Evolutionary conservation across 2,888 invertebrate species (phyloP).

Genomic region (Tryphoninae sp.): DNA sequence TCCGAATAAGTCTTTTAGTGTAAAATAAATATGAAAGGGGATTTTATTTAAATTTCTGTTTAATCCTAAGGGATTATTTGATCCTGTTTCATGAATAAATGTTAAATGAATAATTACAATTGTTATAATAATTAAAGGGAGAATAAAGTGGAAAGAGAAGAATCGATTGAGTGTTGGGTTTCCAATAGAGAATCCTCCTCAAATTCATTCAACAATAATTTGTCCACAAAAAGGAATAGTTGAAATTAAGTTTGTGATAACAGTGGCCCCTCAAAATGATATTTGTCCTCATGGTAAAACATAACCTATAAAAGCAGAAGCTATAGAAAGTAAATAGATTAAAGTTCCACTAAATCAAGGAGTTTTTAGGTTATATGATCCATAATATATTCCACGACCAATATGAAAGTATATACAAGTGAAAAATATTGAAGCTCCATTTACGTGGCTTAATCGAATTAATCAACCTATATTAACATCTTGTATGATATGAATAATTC

Average conservation of each 20-base stretch:
- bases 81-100: constrained; percentile 87
- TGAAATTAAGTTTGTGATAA: constrained; percentile 89
- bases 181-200: constrained; percentile 89
- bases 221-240: constrained; percentile 87
- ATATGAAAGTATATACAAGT: constrained; percentile 87
- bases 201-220: constrained; percentile 87
- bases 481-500: constrained; percentile 87
- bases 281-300: constrained; percentile 91
- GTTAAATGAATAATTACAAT: constrained; percentile 85
- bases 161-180: constrained; percentile 90
- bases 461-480: constrained; percentile 88
- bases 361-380: constrained; percentile 85
- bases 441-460: constrained; percentile 86
- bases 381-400: constrained; percentile 85
- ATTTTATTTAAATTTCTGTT: constrained; percentile 87
- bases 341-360: constrained; percentile 87
- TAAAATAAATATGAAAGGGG: constrained; percentile 86
- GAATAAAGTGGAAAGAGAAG: constrained; percentile 88
- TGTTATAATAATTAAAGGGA: constrained; percentile 87
- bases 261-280: constrained; percentile 91
- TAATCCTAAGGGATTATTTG: constrained; percentile 86
- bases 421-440: constrained; percentile 89
- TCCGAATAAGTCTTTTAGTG: constrained; percentile 85
- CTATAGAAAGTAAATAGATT: constrained; percentile 87
- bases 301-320: constrained; percentile 90